phyloP scores from a whole-genome alignment of 2,113 vertebrate genomes.

The Pollachius pollachius region DNA sequence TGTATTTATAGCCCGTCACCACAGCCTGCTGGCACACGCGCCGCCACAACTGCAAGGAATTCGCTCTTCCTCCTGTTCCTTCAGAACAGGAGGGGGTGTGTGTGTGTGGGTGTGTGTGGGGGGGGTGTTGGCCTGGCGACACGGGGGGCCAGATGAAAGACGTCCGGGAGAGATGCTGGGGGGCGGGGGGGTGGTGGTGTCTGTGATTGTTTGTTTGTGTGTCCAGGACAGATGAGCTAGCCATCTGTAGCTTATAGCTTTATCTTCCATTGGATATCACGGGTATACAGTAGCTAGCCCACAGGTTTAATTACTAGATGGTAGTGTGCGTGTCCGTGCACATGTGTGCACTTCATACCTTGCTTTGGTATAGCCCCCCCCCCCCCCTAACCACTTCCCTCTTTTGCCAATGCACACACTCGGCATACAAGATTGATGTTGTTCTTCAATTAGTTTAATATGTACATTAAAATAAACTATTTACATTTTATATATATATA shows the following conservation, averaged over 20 bases:
- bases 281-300: no score
- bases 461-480: conserved; percentile 84
- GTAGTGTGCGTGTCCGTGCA: no score
- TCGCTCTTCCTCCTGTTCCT: conserved; percentile 32
- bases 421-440: conserved; percentile 35
- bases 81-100: neutral
- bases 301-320: no score
- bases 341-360: no score
- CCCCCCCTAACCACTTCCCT: neutral
- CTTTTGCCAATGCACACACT: conserved; percentile 2
- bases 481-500: conserved; percentile 72
- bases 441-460: conserved; percentile 77
- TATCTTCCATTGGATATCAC: no score
- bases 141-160: no score
- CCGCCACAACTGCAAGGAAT: conserved; percentile 75
- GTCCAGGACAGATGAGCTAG: neutral
- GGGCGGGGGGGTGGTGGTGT: neutral
- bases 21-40: conserved; percentile 70
- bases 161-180: no score
- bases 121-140: no score
- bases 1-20: conserved; percentile 82
- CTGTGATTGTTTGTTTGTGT: neutral
- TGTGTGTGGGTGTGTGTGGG: no score
- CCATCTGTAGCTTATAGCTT: no score
- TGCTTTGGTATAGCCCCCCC: neutral